These are phyloP conservation scores for Drosophila novamexicana DNA, from an alignment of 1,140 invertebrate genomes.

Conservation along the genomic window DNA sequence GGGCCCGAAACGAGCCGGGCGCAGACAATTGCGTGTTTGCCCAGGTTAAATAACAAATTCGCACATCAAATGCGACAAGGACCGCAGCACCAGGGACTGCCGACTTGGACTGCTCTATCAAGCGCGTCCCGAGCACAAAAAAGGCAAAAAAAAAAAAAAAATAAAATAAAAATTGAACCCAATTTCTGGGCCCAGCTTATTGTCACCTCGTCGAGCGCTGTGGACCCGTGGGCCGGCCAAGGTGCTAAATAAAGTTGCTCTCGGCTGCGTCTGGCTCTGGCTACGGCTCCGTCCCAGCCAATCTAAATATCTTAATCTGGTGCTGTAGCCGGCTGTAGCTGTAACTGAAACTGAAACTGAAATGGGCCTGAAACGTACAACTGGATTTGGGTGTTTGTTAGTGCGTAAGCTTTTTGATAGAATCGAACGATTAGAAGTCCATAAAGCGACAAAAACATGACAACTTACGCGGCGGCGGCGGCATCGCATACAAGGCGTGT, in stretches of 20 bases:
- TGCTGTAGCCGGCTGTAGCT: conserved; percentile 23
- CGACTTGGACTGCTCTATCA: conserved; percentile 57
- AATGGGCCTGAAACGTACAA: conserved; percentile 53
- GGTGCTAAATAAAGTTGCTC: conserved; percentile 50
- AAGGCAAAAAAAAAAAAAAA: conserved; percentile 62
- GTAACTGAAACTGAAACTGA: conserved; percentile 48
- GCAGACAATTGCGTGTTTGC: conserved; percentile 73
- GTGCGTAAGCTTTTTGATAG: conserved; percentile 84
- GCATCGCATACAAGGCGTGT: conserved; percentile 68
- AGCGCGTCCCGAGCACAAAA: conserved; percentile 54
- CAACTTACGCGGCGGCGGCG: conserved; percentile 72
- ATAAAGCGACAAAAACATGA: conserved; percentile 84
- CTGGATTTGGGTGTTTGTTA: conserved; percentile 74
- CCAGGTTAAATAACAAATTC: conserved; percentile 82
- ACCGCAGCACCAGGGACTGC: conserved; percentile 24
- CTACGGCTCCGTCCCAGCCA: conserved; percentile 40
- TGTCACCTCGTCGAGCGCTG: conserved; percentile 68
- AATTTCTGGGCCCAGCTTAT: conserved; percentile 71
- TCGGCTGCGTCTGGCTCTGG: too few relatives aligned
- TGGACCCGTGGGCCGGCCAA: conserved; percentile 26
- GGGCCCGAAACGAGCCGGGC: conserved; percentile 16
- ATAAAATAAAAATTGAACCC: conserved; percentile 78
- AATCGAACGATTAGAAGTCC: conserved; percentile 84
- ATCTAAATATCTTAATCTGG: conserved; percentile 84
- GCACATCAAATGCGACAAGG: conserved; percentile 84